Percentiles rank a stretch among this genome's conserved stretches.
Evolutionary conservation across 2,113 vertebrate genomes (phyloP).

Genomic region (Silurus asotus): DNA sequence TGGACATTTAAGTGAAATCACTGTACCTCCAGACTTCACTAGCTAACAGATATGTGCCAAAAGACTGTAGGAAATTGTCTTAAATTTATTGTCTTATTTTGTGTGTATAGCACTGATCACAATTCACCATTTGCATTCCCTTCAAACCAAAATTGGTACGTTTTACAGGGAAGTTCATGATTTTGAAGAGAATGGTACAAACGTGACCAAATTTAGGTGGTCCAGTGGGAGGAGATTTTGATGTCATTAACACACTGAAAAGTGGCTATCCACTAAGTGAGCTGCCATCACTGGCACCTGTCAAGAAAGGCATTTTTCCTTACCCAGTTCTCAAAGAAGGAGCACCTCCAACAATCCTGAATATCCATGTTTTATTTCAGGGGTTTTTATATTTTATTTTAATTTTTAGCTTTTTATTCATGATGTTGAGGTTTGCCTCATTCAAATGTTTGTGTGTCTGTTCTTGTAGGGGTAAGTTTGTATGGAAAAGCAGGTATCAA

Average conservation of each 20-base stretch:
- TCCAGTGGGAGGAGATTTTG: neutral
- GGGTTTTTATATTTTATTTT: slow-evolving; percentile 53
- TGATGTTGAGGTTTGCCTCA: slow-evolving; percentile 55
- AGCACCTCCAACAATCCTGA: slow-evolving; percentile 46
- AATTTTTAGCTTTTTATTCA: slow-evolving; percentile 48
- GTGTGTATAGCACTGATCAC: neutral
- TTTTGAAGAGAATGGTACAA: slow-evolving; percentile 56
- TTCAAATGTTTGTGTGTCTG: slow-evolving; percentile 55
- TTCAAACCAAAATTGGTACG: slow-evolving; percentile 41
- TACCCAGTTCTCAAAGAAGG: slow-evolving; percentile 40
- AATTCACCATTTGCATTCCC: neutral
- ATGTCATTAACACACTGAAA: neutral
- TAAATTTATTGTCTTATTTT: too few relatives aligned
- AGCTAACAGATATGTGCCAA: slow-evolving; percentile 74
- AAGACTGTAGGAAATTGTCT: slow-evolving; percentile 60
- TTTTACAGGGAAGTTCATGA: neutral
- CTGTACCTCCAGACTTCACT: slow-evolving; percentile 65
- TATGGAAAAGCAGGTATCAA: slow-evolving; percentile 45
- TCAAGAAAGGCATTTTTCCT: neutral
- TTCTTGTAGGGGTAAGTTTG: slow-evolving; percentile 49
- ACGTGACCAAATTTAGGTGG: slow-evolving; percentile 65
- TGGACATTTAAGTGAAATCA: slow-evolving; percentile 61
- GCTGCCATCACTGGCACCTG: neutral
- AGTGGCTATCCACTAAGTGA: slow-evolving; percentile 1
- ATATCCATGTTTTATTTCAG: slow-evolving; percentile 49